phyloP scores from a whole-genome alignment of 2,113 vertebrate genomes.

The Stictonetta naevosa region DNA sequence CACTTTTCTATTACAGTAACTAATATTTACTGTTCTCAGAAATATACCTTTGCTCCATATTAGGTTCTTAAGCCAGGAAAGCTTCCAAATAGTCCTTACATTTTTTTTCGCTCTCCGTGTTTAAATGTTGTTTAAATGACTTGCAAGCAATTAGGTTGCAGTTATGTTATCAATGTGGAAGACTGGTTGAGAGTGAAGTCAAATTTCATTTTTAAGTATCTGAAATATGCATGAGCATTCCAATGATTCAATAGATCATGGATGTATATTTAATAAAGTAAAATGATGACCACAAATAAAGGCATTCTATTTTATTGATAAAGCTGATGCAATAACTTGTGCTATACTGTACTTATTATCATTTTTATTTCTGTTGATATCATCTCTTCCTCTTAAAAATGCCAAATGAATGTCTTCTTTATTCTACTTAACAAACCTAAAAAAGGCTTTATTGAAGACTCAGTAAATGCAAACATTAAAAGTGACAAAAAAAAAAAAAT shows the following conservation, averaged over 20 bases:
- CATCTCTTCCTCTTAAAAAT: not conserved
- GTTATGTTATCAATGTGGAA: not conserved
- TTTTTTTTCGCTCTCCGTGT: not conserved
- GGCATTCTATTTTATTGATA: constrained; percentile 12
- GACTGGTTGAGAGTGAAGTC: not conserved
- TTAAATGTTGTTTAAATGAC: not conserved
- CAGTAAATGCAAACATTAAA: not conserved
- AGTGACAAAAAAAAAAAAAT: not conserved
- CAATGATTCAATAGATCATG: not conserved
- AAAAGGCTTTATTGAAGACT: not conserved
- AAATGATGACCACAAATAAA: constrained; percentile 34
- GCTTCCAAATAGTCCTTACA: not conserved
- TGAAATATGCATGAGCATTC: constrained; percentile 33
- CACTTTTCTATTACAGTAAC: not conserved
- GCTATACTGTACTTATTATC: not conserved
- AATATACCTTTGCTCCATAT: not conserved
- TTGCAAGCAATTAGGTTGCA: not conserved
- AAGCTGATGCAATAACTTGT: constrained; percentile 17
- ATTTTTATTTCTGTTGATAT: constrained; percentile 45
- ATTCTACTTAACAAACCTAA: not conserved
- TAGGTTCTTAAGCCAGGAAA: not conserved
- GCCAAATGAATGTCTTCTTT: not conserved
- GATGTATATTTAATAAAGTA: constrained; percentile 33
- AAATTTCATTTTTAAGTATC: not conserved
- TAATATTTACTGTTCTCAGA: not conserved